Base-by-base conservation (phyloP, 2,888 invertebrate genomes). In the Conchocele bisecta region DNA sequence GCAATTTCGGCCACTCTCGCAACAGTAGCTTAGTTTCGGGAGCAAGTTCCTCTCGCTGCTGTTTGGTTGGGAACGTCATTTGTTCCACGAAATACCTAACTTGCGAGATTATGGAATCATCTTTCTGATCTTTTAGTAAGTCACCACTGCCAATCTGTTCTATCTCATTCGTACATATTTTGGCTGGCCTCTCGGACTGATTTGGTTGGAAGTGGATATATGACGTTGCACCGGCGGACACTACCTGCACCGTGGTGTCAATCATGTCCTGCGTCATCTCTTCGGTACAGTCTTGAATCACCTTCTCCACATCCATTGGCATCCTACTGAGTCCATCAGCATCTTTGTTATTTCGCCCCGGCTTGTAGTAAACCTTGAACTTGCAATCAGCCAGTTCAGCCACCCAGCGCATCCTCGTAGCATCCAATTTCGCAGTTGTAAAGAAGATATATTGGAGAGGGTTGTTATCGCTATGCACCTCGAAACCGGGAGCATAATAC, bases 401-500 rank as follows among this genome's bases (percentile, higher is more conserved):
- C 17, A 65, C 57, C 57, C 65, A 65, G 13, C 28, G 17, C 22
- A 28, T 31, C 20, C 59, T 46, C 7, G 58, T 50, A n/a, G 29
- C 44, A 1, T 66, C 66, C 26, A 74, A 42, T 24, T 44, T 51
- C 1, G 69, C 35, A 22, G 69, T 42, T 15, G 63, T 59, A n/a
- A n/a, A n/a, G 13, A 71, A 29, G 3, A 67, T 67, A 53, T 64
- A 56, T 15, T 13, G 31, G 9, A 58, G 33, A 0, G 66, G 58
- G 17, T 61, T 67, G 31, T 75, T 59, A 35, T 66, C 63, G 31
- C 39, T 66, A 20, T 67, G 64, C 3, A 67, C 58, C 5, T 28
- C 37, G 42, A 70, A 71, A 13, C 44, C 13, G 4, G 68, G 63
- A 3, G 58, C 42, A 33, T 75, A 75, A 42, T 68, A 71, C 5